These are phyloP conservation scores for Eubasilissa regina DNA, from an alignment of 1,140 invertebrate species.

Conservation along the genomic window DNA sequence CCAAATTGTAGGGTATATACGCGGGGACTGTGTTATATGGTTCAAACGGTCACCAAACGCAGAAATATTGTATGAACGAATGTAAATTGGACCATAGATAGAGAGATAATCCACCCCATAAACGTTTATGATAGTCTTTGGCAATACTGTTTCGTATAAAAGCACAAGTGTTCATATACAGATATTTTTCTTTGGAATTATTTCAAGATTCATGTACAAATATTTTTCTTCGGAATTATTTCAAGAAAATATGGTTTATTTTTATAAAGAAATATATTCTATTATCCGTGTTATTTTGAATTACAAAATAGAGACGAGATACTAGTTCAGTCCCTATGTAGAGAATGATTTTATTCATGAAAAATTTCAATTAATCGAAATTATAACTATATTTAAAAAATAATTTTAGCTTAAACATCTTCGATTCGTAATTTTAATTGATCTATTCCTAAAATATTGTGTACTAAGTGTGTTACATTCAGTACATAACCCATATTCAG, in stretches of 20 bases:
- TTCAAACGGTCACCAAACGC: background rate
- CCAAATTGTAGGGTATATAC: too few species aligned
- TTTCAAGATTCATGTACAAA: background rate
- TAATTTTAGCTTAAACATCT: too few species aligned
- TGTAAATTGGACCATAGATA: conserved; percentile 3
- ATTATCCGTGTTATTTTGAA: too few species aligned
- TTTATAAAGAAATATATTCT: background rate
- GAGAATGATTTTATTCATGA: too few species aligned
- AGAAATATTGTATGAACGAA: conserved; percentile 1
- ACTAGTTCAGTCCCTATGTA: too few species aligned
- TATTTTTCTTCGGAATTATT: background rate
- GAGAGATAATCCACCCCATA: background rate
- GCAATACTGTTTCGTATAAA: background rate
- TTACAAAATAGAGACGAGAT: too few species aligned
- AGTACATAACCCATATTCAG: too few species aligned
- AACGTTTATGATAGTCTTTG: conserved; percentile 9
- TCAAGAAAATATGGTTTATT: background rate
- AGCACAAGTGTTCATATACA: background rate
- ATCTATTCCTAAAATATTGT: too few species aligned
- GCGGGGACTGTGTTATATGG: too few species aligned
- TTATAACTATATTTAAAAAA: background rate
- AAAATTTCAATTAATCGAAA: too few species aligned
- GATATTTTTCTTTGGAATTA: background rate
- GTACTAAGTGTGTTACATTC: too few species aligned
- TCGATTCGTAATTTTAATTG: too few species aligned